Evolutionary conservation across 2,888 invertebrate species (phyloP).

Genomic region (Mythimna vitellina): DNA sequence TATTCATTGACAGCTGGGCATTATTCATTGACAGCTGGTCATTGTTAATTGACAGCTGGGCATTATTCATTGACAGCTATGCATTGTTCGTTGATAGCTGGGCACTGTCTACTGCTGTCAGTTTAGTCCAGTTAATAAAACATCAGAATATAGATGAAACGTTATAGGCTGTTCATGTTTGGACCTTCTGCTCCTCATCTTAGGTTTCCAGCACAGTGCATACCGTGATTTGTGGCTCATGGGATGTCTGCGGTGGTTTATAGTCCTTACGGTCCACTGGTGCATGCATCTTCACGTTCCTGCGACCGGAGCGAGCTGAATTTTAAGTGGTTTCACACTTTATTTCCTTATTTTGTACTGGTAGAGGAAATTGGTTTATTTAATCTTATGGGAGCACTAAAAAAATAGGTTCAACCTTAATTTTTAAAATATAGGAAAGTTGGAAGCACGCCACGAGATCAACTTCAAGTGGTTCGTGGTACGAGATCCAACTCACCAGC

Average conservation of each 20-base stretch:
- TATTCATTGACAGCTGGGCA: no score
- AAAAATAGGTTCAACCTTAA: not conserved
- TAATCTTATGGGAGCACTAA: not conserved
- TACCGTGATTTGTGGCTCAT: constrained; percentile 57
- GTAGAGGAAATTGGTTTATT: constrained; percentile 25
- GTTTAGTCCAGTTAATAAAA: no score
- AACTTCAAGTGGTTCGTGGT: no score
- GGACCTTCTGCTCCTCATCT: constrained; percentile 22
- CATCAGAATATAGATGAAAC: no score
- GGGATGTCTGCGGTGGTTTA: constrained; percentile 54
- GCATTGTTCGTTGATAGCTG: no score
- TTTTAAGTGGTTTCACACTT: constrained; percentile 45
- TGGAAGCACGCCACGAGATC: no score
- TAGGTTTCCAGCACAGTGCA: constrained; percentile 30
- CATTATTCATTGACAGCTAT: no score
- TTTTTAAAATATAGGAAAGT: not conserved
- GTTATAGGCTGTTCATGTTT: not conserved
- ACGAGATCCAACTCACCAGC: no score
- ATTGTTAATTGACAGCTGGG: no score
- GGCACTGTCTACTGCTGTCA: no score
- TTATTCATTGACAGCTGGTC: no score
- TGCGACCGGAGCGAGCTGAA: constrained; percentile 35
- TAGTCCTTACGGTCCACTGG: constrained; percentile 53
- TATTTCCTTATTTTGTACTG: constrained; percentile 6
- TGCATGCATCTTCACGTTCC: constrained; percentile 52